Base-by-base conservation (phyloP, 2,797 vertebrate genomes). In the Myripristis murdjan region DNA sequence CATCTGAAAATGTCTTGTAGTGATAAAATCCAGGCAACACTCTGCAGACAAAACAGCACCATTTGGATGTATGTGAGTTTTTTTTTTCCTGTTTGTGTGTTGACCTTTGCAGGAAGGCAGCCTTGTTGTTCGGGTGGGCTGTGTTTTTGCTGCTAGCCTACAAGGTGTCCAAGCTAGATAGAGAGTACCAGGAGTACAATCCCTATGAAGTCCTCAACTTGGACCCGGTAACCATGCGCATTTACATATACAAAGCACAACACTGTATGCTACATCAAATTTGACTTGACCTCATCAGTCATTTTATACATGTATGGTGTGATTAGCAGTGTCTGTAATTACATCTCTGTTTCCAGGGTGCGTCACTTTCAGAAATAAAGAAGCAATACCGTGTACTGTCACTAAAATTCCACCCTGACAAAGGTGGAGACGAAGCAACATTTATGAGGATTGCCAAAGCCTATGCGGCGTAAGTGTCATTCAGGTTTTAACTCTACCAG, bases 391-490 rank as follows among this genome's bases (percentile, higher is more conserved):
- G 93, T 73, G 92, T 97, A n/a, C 89, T 99, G 0, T 99, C 97
- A 0, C 93, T 99, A 33, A 98, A 98, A 87, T 96, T 86, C 83
- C 98, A 99, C 81, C 98, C 98, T 43, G 98, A 99, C 92, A 98
- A 97, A 96, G 96, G 97, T 79, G 98, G 98, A 10, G 97, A 99
- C 88, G 97, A 98, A 91, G 95, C 95, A 66, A 95, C 95, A 83
- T 99, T 99, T 87, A 98, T 99, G 97, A 97, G 95, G 88, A 99
- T 99, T 81, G 96, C 96, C 70, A 99, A 99, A 91, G 98, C 98
- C 58, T 96, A 99, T 75, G 95, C 96, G 79, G 98, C 98, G 98
- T 99, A 94, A 96, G 98, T 88, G n/a, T 31, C 8, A 2, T 6
- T 63, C 22, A 24, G 0, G 1, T 39, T 22, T 59, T 7, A 31